Evolutionary conservation across 2,797 vertebrate genomes (phyloP), one percentile per base, ranked within the genome.

Genomic region (Buceros bicornis): DNA sequence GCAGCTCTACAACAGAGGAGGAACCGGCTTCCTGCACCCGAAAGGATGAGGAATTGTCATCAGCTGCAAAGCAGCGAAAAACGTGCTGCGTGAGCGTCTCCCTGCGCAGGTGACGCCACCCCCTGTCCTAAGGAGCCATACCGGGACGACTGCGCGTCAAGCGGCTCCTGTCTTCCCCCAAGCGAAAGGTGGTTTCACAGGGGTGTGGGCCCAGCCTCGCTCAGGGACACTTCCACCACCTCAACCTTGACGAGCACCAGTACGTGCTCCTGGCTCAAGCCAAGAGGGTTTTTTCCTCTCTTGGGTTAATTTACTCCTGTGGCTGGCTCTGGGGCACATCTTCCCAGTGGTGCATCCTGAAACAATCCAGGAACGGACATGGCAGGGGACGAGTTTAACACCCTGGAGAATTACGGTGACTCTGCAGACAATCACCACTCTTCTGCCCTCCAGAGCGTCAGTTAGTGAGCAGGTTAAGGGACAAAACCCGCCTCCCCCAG

Each of bases 91-190:
- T 64, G 26, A 87, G 45, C 73, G 67, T 2, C 54, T 85, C 66
- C 78, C 15, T 2, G 18, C 10, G 5, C 28, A 64, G 51, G 40
- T 50, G 43, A 28, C 42, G 3, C n/a, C 19, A 40, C 37, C 25
- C 58, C 54, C 64, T n/a, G 22, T 13, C 42, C 48, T 26, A 16
- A 42, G 51, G 9, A 20, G 58, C 54, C 56, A 31, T 0, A 16
- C 61, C 5, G 21, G 1, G 9, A 40, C 45, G 26, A 45, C 43
- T 11, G 47, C 69, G 70, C 61, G 93, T 95, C 96, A 83, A 95
- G 91, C 81, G 92, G 95, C 91, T 95, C 94, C 86, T 47, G 20
- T 91, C 48, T 58, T 87, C 74, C 91, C 92, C 92, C 92, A 71
- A 15, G 89, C 80, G 70, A 85, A 80, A 71, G 89, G 87, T 45